phyloP scores from a whole-genome alignment of 1,140 invertebrate genomes.

The Diachasmimorpha longicaudata region DNA sequence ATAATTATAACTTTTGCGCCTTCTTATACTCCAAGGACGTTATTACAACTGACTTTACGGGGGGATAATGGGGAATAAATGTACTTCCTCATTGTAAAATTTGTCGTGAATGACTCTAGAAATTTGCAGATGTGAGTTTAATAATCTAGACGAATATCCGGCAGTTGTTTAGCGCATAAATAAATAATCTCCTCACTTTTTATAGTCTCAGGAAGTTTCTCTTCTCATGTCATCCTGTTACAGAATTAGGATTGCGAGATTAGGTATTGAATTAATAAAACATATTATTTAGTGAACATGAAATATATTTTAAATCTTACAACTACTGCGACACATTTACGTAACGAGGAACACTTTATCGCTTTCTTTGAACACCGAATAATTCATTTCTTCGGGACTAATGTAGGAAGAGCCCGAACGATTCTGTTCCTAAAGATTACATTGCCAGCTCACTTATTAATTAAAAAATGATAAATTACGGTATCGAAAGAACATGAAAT shows the following conservation, averaged over 20 bases:
- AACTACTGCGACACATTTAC: not conserved
- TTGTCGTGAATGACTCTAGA: not conserved
- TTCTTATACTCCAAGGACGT: too few species aligned
- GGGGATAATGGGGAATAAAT: not conserved
- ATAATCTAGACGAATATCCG: not conserved
- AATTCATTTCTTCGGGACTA: not conserved
- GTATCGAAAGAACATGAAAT: too few species aligned
- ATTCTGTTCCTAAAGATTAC: too few species aligned
- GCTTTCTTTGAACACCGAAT: not conserved
- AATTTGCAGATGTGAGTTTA: not conserved
- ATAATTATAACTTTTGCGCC: too few species aligned
- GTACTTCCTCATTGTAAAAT: not conserved
- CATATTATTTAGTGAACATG: not conserved
- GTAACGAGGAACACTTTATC: not conserved
- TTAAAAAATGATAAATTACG: too few species aligned
- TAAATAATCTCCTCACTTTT: not conserved
- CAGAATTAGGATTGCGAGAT: not conserved
- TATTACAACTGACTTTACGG: too few species aligned
- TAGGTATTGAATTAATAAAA: not conserved
- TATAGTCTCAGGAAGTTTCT: not conserved
- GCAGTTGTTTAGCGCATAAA: not conserved
- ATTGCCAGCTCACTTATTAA: too few species aligned
- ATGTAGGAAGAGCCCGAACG: too few species aligned
- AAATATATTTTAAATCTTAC: not conserved
- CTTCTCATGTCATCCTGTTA: not conserved